A percentile compares a stretch with the other conserved stretches of the same genome.
Evolutionary conservation across 1,140 invertebrate species (phyloP).

Genomic region (Nomia melanderi): DNA sequence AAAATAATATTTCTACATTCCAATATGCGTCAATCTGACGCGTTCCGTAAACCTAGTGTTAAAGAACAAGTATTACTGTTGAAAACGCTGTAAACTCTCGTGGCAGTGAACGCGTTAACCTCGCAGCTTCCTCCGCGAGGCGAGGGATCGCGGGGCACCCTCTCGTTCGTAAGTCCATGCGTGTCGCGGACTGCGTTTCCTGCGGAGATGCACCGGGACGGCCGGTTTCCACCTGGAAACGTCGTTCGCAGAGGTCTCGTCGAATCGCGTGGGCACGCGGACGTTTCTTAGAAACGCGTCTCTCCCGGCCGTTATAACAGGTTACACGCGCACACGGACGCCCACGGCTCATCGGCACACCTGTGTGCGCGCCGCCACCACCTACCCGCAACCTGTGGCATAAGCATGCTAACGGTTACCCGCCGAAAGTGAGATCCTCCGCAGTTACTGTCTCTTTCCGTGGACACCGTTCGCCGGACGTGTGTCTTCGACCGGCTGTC

Average conservation of each 20-base stretch:
- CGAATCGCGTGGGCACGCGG: slow-evolving; percentile 32
- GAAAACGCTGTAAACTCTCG: too few species aligned
- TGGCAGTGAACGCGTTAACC: too few species aligned
- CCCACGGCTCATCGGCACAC: slow-evolving; percentile 14
- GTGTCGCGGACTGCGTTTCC: neutral
- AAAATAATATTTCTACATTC: too few species aligned
- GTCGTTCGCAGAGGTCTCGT: neutral
- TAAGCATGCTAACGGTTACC: slow-evolving; percentile 56
- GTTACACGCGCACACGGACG: slow-evolving; percentile 41
- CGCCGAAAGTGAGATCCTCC: slow-evolving; percentile 65
- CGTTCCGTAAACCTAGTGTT: too few species aligned
- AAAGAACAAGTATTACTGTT: too few species aligned
- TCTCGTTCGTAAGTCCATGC: neutral
- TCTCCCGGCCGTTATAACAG: slow-evolving; percentile 55
- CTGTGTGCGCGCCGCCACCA: slow-evolving; percentile 26
- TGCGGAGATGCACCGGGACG: neutral
- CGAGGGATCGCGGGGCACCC: too few species aligned
- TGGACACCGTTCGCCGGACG: slow-evolving; percentile 6
- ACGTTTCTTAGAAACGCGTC: slow-evolving; percentile 46
- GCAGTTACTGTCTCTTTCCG: slow-evolving; percentile 55
- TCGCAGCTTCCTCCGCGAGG: too few species aligned
- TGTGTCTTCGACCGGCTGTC: too few species aligned
- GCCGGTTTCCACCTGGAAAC: neutral
- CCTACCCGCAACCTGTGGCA: slow-evolving; percentile 16
- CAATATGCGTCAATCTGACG: too few species aligned